These are phyloP conservation scores for Xyrichtys novacula DNA, from an alignment of 2,797 vertebrate species.

Conservation along the genomic window DNA sequence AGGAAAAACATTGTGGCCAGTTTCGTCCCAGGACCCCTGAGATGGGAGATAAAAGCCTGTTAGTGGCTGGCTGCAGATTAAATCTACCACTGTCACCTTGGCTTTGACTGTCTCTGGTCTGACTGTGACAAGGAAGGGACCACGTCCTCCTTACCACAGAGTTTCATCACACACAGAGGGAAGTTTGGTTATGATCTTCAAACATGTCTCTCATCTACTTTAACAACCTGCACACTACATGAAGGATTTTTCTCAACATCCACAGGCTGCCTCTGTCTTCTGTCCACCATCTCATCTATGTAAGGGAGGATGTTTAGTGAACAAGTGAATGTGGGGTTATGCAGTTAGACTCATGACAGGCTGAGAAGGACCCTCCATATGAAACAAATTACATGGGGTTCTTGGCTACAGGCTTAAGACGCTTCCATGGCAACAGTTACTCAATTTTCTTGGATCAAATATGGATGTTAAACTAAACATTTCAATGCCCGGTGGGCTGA, in stretches of 20 bases:
- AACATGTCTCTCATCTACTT: conserved; percentile 1
- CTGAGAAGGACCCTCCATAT: too few species aligned
- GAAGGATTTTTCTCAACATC: neutral
- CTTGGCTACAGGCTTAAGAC: too few species aligned
- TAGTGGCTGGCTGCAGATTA: conserved; percentile 35
- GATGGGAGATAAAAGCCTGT: conserved; percentile 55
- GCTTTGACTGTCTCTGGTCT: conserved; percentile 19
- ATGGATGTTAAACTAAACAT: too few species aligned
- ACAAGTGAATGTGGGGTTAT: too few species aligned
- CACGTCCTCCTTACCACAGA: conserved; percentile 37
- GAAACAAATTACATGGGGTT: too few species aligned
- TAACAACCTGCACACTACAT: neutral
- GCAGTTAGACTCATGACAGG: too few species aligned
- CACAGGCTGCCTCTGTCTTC: neutral
- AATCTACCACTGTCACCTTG: conserved; percentile 54
- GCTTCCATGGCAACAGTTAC: too few species aligned
- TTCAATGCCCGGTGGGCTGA: too few species aligned
- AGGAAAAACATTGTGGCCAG: conserved; percentile 21
- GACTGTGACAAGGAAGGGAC: conserved; percentile 27
- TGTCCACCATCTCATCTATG: too few species aligned
- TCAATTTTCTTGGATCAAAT: too few species aligned
- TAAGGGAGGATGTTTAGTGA: too few species aligned
- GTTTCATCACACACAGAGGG: conserved; percentile 57
- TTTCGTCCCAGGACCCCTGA: conserved; percentile 49
- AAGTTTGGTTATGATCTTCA: conserved; percentile 30